These are phyloP conservation scores for Amphiura filiformis DNA, from an alignment of 35 echinoderm and acorn worm genomes.

Conservation along the genomic window DNA sequence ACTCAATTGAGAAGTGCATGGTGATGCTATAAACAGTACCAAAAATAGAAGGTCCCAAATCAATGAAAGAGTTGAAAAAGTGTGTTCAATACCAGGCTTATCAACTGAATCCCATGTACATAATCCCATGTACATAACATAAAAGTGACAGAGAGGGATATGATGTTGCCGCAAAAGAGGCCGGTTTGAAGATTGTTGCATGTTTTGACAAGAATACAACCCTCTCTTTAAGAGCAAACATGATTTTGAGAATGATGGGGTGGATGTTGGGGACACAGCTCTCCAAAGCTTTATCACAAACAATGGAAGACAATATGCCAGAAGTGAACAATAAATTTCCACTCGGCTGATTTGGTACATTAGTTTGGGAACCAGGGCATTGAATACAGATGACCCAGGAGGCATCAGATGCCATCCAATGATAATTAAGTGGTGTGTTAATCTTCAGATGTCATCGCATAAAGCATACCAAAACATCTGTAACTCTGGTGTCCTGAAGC, in stretches of 20 bases:
- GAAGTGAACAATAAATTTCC: too few relatives aligned
- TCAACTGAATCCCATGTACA: not conserved
- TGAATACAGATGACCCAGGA: too few relatives aligned
- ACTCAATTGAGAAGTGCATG: not conserved
- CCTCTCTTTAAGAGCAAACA: not conserved
- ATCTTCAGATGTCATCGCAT: too few relatives aligned
- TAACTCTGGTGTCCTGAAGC: too few relatives aligned
- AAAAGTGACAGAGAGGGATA: not conserved
- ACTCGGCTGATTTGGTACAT: too few relatives aligned
- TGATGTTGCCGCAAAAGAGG: not conserved
- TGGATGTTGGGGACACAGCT: too few relatives aligned
- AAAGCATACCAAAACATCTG: too few relatives aligned
- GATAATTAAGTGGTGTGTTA: too few relatives aligned
- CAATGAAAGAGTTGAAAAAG: not conserved
- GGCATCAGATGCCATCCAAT: too few relatives aligned
- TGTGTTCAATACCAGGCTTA: not conserved
- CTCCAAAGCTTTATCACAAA: too few relatives aligned
- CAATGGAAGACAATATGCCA: too few relatives aligned
- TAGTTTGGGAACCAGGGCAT: too few relatives aligned
- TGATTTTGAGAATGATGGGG: not conserved
- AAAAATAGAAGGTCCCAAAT: not conserved
- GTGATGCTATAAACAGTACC: not conserved
- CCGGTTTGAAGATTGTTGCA: not conserved
- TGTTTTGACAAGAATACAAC: not conserved
- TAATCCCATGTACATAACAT: not conserved